phyloP scores from a whole-genome alignment of 2,113 vertebrate species.

The Microcebus griseorufus region DNA sequence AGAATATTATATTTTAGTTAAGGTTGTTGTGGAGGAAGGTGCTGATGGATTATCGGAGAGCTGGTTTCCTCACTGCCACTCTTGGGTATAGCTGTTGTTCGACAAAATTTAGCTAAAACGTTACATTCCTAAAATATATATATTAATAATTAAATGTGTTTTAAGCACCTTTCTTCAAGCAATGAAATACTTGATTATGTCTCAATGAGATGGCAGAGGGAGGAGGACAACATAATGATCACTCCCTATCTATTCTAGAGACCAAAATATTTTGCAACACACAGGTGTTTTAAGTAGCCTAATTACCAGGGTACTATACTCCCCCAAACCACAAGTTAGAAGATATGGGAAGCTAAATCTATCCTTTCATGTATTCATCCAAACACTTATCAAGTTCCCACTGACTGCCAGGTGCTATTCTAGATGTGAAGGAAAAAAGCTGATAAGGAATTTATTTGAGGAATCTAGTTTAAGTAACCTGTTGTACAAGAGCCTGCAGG shows the following conservation, averaged over 20 bases:
- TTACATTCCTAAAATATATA: not conserved
- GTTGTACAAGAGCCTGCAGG: not conserved
- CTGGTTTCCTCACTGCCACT: not conserved
- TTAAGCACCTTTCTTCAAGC: conserved; percentile 22
- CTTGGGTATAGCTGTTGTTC: not conserved
- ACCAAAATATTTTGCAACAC: conserved; percentile 56
- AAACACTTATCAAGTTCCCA: not conserved
- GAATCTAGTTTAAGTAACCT: not conserved
- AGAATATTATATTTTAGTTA: not conserved
- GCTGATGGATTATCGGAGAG: not conserved
- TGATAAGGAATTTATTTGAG: not conserved
- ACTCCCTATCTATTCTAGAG: conserved; percentile 43
- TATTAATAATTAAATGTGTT: conserved; percentile 22
- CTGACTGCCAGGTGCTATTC: not conserved
- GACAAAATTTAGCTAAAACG: conserved; percentile 14
- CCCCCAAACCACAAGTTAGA: conserved; percentile 18
- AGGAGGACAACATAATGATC: conserved; percentile 50
- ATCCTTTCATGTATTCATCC: not conserved
- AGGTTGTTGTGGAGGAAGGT: not conserved
- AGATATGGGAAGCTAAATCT: not conserved
- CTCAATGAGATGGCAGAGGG: not conserved
- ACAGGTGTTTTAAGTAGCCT: not conserved
- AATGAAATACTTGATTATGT: conserved; percentile 35
- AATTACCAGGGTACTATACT: conserved; percentile 17
- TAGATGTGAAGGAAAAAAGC: not conserved